Percentiles rank a stretch among this genome's conserved stretches.
phyloP scores from a whole-genome alignment of 2,113 vertebrate genomes.

The Panurus biarmicus region DNA sequence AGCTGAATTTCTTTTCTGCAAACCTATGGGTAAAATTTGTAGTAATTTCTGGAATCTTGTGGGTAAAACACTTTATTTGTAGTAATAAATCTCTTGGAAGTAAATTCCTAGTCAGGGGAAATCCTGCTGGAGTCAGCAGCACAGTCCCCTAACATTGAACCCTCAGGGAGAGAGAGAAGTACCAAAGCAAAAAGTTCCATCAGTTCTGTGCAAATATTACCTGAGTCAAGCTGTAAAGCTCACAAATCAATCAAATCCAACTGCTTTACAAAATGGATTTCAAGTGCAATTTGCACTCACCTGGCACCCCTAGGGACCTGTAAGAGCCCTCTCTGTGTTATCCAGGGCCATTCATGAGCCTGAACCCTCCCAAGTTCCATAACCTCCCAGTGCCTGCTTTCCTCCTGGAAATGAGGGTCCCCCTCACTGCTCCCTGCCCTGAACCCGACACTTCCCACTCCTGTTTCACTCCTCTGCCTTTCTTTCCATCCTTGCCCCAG shows the following conservation, averaged over 20 bases:
- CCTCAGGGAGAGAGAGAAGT: neutral
- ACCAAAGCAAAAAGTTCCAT: neutral
- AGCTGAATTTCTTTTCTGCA: neutral
- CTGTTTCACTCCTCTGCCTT: neutral
- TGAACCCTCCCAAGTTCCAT: fast-evolving
- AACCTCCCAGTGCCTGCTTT: fast-evolving
- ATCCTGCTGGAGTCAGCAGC: neutral
- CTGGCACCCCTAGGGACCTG: neutral
- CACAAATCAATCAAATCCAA: neutral
- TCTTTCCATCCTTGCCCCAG: neutral
- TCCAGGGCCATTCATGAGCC: neutral
- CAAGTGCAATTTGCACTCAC: neutral
- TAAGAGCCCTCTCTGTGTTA: neutral
- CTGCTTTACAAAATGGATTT: neutral
- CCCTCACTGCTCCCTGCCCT: neutral
- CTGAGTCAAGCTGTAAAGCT: neutral
- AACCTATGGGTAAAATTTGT: fast-evolving
- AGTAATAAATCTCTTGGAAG: neutral
- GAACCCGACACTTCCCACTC: fast-evolving
- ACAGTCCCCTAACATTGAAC: neutral
- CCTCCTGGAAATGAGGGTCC: neutral
- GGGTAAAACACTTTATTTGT: neutral
- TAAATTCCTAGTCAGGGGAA: neutral
- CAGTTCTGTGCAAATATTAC: neutral
- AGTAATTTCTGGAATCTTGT: too few relatives aligned